Evolutionary conservation across 2,797 vertebrate genomes (phyloP).

Genomic region (Pempheris klunzingeri): DNA sequence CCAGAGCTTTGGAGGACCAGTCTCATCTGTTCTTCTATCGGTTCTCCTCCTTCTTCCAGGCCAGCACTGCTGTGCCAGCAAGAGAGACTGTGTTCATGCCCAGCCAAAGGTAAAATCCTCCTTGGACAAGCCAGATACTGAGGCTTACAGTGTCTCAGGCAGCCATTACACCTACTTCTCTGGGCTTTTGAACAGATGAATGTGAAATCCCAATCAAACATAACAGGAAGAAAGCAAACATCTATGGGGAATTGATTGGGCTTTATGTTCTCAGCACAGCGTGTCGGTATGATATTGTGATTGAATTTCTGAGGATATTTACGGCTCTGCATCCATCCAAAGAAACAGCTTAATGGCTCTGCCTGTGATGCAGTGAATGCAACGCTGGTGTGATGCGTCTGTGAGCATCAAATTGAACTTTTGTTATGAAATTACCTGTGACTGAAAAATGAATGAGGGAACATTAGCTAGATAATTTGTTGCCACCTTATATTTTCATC

Average conservation of each 20-base stretch:
- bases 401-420: constrained; percentile 36
- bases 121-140: constrained; percentile 52
- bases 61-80: constrained; percentile 38
- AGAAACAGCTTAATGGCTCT: constrained; percentile 20
- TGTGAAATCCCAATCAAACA: constrained; percentile 69
- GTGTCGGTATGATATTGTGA: constrained; percentile 25
- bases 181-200: constrained; percentile 47
- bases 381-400: not conserved
- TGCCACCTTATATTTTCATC: constrained; percentile 59
- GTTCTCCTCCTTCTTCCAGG: constrained; percentile 15
- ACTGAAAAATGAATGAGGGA: constrained; percentile 50
- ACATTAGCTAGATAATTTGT: constrained; percentile 47
- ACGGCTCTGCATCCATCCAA: constrained; percentile 19
- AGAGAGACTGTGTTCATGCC: constrained; percentile 44
- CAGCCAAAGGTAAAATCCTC: constrained; percentile 60
- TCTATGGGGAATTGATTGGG: constrained; percentile 42
- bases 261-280: constrained; percentile 4
- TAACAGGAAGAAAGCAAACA: constrained; percentile 51
- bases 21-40: constrained; percentile 28
- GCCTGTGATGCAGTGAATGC: constrained; percentile 12
- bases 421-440: constrained; percentile 60
- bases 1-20: constrained; percentile 18
- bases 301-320: constrained; percentile 45
- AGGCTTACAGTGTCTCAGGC: constrained; percentile 58
- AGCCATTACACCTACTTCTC: constrained; percentile 52